Evolutionary conservation across 2,113 vertebrate genomes (phyloP).

Genomic region (Rhinopomastus cyanomelas): DNA sequence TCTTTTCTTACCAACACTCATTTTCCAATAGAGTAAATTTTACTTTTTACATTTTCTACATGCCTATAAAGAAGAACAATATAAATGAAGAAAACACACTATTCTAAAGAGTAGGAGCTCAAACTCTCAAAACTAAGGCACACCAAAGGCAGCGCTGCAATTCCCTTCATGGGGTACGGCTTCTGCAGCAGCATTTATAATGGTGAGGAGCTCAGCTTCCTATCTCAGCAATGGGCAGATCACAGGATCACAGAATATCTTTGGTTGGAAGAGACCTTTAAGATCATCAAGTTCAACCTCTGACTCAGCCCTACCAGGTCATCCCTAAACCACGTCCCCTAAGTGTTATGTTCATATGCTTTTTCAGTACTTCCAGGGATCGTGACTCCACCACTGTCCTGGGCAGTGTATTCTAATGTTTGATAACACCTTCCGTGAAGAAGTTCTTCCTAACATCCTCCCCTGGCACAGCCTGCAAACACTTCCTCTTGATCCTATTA

Average conservation of each 20-base stretch:
- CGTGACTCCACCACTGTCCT: too few species aligned
- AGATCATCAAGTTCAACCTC: not conserved
- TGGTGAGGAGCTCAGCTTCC: not conserved
- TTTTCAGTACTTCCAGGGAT: too few species aligned
- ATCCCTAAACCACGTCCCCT: too few species aligned
- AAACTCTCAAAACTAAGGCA: not conserved
- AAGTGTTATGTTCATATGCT: too few species aligned
- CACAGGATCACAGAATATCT: too few species aligned
- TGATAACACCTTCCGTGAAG: too few species aligned
- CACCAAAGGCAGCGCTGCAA: not conserved
- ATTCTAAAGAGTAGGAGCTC: not conserved
- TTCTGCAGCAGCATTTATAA: not conserved
- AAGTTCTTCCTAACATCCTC: too few species aligned
- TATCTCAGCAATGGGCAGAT: not conserved
- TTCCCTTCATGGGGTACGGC: fast-evolving
- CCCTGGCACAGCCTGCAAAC: too few species aligned
- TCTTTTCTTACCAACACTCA: not conserved
- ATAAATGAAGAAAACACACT: not conserved
- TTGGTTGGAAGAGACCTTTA: too few species aligned
- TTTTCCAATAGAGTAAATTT: not conserved
- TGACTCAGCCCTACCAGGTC: too few species aligned
- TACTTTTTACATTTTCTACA: not conserved
- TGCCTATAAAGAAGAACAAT: not conserved
- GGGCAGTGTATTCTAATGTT: too few species aligned
- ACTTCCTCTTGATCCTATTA: too few species aligned